Conservation (phyloP, 1,140 invertebrate genomes). For the Melitaea cinxia region DNA sequence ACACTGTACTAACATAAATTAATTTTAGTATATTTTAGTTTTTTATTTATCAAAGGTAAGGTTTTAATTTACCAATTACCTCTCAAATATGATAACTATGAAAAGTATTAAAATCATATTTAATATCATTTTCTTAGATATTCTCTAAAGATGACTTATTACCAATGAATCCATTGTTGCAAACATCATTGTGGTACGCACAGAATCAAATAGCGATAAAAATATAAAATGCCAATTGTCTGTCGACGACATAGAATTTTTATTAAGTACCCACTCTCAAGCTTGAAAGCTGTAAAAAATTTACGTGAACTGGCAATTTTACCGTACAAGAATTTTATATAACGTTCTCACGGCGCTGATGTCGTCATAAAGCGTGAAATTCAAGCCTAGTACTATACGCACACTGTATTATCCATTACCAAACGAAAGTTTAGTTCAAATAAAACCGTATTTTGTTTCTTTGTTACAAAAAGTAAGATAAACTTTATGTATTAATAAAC, state of each 20-base stretch:
- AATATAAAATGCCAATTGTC: slow-evolving; percentile 49
- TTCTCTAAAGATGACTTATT: neutral
- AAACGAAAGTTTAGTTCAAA: neutral
- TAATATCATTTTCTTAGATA: neutral
- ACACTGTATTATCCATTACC: neutral
- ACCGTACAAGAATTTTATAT: slow-evolving; percentile 55
- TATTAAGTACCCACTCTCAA: slow-evolving; percentile 55
- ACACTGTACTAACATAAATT: no score
- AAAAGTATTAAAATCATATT: no score
- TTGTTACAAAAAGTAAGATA: no score
- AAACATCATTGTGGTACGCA: neutral
- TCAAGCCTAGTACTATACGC: slow-evolving; percentile 42
- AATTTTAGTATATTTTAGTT: no score
- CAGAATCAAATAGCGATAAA: slow-evolving; percentile 39
- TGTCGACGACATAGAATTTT: slow-evolving; percentile 49
- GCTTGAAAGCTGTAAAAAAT: slow-evolving; percentile 54
- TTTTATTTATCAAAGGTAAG: no score
- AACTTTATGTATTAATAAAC: no score
- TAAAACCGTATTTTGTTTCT: neutral
- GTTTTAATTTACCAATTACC: no score
- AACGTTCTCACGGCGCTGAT: slow-evolving; percentile 50
- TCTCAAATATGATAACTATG: no score
- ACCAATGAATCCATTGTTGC: neutral
- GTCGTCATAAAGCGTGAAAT: slow-evolving; percentile 50
- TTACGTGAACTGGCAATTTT: slow-evolving; percentile 56